A percentile compares a stretch with the other conserved stretches of the same genome.
phyloP scores from a whole-genome alignment of 1,140 invertebrate species.

The Drosophila trapezifrons region DNA sequence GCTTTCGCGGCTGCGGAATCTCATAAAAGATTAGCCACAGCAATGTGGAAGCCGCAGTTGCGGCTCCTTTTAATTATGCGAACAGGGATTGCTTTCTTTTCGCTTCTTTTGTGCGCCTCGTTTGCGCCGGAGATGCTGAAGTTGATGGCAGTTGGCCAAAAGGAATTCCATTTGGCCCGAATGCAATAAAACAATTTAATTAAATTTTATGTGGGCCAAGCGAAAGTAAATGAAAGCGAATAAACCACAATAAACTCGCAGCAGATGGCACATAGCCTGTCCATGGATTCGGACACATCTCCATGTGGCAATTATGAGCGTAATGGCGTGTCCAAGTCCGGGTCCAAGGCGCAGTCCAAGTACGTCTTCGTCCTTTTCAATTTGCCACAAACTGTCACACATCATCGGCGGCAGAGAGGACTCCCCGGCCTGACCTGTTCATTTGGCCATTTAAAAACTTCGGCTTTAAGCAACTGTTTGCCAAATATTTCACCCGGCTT shows the following conservation, averaged over 20 bases:
- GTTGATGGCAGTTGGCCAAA: conserved; percentile 34
- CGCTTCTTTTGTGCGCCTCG: conserved; percentile 26
- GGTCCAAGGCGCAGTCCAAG: neutral
- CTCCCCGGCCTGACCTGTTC: conserved; percentile 20
- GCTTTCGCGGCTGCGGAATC: conserved; percentile 31
- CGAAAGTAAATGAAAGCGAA: conserved; percentile 72
- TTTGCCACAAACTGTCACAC: conserved; percentile 67
- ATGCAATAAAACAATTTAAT: conserved; percentile 77
- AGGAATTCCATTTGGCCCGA: conserved; percentile 56
- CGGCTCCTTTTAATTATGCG: conserved; percentile 57
- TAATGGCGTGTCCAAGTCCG: conserved; percentile 43
- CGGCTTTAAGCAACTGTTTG: conserved; percentile 54
- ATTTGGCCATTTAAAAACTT: conserved; percentile 35
- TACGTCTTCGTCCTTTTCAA: conserved; percentile 40
- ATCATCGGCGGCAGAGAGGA: conserved; percentile 35
- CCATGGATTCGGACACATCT: conserved; percentile 23
- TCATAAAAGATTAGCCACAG: conserved; percentile 65
- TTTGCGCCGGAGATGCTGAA: conserved; percentile 5
- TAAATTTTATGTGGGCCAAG: conserved; percentile 68
- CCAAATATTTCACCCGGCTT: conserved; percentile 39
- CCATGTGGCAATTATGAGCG: conserved; percentile 68
- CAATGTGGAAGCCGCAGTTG: conserved; percentile 41
- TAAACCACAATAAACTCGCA: conserved; percentile 71
- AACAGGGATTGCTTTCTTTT: conserved; percentile 48
- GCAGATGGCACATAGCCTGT: conserved; percentile 51